Base-by-base conservation (phyloP, 2,797 vertebrate genomes). In the Syncerus caffer region DNA sequence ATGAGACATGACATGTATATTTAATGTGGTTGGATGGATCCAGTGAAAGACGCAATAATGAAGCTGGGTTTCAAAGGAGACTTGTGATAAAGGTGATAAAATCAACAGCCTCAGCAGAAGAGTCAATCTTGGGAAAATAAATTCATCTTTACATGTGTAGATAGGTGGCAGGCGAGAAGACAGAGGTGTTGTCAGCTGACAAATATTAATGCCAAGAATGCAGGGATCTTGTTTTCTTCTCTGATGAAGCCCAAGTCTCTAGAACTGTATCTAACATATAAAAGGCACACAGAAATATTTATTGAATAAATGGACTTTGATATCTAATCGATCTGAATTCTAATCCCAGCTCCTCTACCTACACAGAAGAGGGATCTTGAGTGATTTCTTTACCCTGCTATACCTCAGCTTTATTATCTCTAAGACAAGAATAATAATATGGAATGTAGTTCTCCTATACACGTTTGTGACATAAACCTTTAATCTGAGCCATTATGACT, bases 381-480 rank as follows among this genome's bases (percentile, higher is more conserved):
- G 51, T 21, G 47, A 45, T 92, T 86, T 93, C 67, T 90, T 96
- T 92, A 42, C 58, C 27, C 55, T 90, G 13, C 27, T 94, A 85
- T 62, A n/a, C 15, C 29, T 76, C 85, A 98, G 94, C 55, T 11
- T 92, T 86, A 96, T 89, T 98, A 97, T 98, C 82, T 95, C 89
- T 83, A 96, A 97, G 90, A 84, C n/a, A 7, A 94, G 79, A 91
- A 95, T 91, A 96, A 96, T 90, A 87, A 62, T 55, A 45, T 64
- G 90, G 34, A 78, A 84, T 82, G n/a, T 58, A 79, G 84, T 79
- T 90, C n/a, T 64, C 84, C n/a, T 86, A 34, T 58, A 45, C 29
- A 45, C 50, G 8, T 92, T 58, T 64, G 27, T 53, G 51, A 76
- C 74, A 82, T 4, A 38, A 19, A 83, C 16, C n/a, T 96, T 86